These are phyloP conservation scores for Polyploca ridens DNA, from an alignment of 2,888 invertebrate species.

Conservation along the genomic window DNA sequence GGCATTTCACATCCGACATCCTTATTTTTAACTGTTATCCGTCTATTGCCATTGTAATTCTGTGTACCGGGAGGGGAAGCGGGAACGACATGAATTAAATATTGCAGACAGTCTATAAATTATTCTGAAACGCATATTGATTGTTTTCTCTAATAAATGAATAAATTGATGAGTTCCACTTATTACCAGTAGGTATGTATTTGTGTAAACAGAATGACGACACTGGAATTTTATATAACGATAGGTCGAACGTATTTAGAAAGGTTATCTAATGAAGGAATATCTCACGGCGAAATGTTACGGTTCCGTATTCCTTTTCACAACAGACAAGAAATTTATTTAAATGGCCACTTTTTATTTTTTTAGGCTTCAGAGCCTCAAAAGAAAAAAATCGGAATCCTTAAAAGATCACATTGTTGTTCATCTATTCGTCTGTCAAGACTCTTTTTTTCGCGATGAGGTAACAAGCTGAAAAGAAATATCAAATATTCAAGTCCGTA, in stretches of 20 bases:
- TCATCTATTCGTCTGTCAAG: no score
- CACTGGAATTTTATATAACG: background rate
- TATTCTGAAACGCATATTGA: background rate
- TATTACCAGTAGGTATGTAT: background rate
- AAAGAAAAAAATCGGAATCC: background rate
- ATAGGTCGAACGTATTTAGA: background rate
- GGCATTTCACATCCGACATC: conserved; percentile 1
- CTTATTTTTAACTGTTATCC: conserved; percentile 7
- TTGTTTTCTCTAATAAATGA: background rate
- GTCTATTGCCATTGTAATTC: background rate
- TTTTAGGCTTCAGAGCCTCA: no score
- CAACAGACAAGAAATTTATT: no score
- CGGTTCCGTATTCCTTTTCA: no score
- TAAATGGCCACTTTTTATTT: no score
- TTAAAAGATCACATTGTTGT: background rate
- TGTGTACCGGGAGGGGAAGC: background rate
- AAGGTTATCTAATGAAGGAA: background rate
- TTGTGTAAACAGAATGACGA: background rate
- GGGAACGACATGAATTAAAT: background rate
- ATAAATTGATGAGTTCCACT: background rate
- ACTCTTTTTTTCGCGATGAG: no score
- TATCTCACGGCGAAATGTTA: no score
- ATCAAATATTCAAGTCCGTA: no score
- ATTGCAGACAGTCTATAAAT: background rate
- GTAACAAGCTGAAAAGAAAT: no score